phyloP scores from a whole-genome alignment of 1,140 invertebrate species.

The Drosophila athabasca region DNA sequence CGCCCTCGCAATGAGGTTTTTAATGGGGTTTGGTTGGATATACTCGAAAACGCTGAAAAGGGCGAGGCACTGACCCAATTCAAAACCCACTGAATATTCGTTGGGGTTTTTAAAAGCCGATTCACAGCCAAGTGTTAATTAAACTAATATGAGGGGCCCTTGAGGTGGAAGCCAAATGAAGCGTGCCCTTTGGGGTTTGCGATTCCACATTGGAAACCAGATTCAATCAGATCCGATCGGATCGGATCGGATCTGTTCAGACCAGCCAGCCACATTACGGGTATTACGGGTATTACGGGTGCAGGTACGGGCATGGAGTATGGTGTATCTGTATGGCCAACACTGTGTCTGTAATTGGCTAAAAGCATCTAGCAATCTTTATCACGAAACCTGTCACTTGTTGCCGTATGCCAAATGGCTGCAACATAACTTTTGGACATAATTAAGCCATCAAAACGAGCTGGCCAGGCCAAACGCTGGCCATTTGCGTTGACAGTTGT shows the following conservation, averaged over 20 bases:
- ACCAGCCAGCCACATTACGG: constrained; percentile 4
- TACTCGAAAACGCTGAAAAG: constrained; percentile 22
- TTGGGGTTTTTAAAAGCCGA: constrained; percentile 13
- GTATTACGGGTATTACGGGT: not conserved
- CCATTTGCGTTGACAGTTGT: constrained; percentile 79
- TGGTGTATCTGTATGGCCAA: no score
- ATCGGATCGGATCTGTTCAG: constrained; percentile 5
- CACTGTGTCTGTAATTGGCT: constrained; percentile 31
- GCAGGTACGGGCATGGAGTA: no score
- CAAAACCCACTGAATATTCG: constrained; percentile 42
- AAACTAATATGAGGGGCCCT: constrained; percentile 62
- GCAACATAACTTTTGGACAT: constrained; percentile 73
- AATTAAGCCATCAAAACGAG: constrained; percentile 73
- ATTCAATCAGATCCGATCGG: constrained; percentile 14
- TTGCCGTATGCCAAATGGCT: constrained; percentile 52
- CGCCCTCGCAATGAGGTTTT: constrained; percentile 30
- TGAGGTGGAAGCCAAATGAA: constrained; percentile 57
- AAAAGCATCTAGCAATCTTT: constrained; percentile 47
- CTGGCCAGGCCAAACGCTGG: constrained; percentile 52
- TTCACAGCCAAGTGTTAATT: constrained; percentile 71
- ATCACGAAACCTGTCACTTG: constrained; percentile 63
- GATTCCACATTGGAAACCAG: constrained; percentile 12
- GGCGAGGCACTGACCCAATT: constrained; percentile 70
- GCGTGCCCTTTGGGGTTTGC: constrained; percentile 56
- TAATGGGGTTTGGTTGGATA: constrained; percentile 23